These are phyloP conservation scores for Lateolabrax maculatus DNA, from an alignment of 2,797 vertebrate species.

Conservation along the genomic window DNA sequence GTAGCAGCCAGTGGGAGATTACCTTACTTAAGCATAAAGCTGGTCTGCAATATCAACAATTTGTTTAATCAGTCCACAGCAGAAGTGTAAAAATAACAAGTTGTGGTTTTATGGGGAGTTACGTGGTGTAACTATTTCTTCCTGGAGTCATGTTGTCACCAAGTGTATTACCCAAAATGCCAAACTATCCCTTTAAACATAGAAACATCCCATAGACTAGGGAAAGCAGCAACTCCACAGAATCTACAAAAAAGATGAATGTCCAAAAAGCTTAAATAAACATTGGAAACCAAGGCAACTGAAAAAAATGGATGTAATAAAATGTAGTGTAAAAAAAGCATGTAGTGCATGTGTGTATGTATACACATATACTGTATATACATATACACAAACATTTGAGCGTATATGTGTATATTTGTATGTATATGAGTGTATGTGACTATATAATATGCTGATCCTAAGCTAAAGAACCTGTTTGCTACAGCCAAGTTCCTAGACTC, in stretches of 20 bases:
- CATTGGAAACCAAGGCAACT: neutral
- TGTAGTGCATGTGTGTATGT: too few relatives aligned
- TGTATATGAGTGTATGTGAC: too few relatives aligned
- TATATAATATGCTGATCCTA: neutral
- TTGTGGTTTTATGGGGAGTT: neutral
- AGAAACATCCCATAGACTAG: neutral
- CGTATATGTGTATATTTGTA: too few relatives aligned
- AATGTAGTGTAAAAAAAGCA: too few relatives aligned
- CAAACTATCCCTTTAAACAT: neutral
- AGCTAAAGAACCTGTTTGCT: neutral
- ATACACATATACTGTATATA: neutral
- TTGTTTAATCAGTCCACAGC: neutral
- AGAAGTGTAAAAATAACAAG: neutral
- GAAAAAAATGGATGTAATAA: neutral
- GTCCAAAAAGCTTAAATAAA: neutral
- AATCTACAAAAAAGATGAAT: neutral
- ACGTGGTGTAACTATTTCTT: neutral
- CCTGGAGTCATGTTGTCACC: neutral
- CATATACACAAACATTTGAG: neutral
- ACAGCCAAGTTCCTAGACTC: neutral
- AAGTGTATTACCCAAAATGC: neutral
- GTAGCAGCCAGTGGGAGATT: neutral
- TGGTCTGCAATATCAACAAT: neutral
- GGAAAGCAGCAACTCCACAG: neutral
- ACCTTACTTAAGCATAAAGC: neutral